Conservation (phyloP, 2,888 invertebrate genomes). For the Amiota mariae region DNA sequence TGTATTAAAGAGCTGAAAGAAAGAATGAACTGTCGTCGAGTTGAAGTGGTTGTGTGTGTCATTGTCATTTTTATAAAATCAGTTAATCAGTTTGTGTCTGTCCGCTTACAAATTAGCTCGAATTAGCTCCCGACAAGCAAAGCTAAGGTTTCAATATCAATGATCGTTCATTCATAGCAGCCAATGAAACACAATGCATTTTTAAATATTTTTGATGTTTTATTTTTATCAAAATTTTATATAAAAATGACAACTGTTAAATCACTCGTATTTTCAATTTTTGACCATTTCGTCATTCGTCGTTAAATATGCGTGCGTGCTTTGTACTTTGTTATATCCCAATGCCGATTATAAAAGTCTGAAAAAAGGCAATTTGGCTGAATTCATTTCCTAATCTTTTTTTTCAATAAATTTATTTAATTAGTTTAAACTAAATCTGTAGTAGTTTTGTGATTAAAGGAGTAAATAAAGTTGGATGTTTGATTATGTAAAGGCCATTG, state of each 20-base stretch:
- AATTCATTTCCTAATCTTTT: conserved; percentile 18
- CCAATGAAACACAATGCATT: conserved; percentile 13
- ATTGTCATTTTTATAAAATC: background rate
- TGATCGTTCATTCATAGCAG: conserved; percentile 2
- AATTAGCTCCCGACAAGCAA: conserved; percentile 2
- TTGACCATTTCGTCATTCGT: background rate
- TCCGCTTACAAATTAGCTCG: background rate
- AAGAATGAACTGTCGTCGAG: background rate
- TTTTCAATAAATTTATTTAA: conserved; percentile 19
- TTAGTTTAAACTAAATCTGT: conserved; percentile 18
- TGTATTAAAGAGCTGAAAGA: background rate
- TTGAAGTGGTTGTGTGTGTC: background rate
- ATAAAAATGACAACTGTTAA: background rate
- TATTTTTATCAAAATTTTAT: conserved; percentile 16
- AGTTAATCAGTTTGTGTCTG: background rate
- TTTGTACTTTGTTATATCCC: conserved; percentile 10
- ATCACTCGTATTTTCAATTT: background rate
- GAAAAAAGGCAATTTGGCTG: conserved; percentile 11
- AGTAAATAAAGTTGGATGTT: background rate
- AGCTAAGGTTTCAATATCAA: background rate
- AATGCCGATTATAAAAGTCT: conserved; percentile 15
- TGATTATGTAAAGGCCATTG: conserved; percentile 3
- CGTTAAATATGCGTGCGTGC: background rate
- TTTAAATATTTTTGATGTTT: conserved; percentile 16
- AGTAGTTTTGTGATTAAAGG: background rate